Evolutionary conservation across 2,113 vertebrate genomes (phyloP).

Genomic region (Triplophysa rosa): DNA sequence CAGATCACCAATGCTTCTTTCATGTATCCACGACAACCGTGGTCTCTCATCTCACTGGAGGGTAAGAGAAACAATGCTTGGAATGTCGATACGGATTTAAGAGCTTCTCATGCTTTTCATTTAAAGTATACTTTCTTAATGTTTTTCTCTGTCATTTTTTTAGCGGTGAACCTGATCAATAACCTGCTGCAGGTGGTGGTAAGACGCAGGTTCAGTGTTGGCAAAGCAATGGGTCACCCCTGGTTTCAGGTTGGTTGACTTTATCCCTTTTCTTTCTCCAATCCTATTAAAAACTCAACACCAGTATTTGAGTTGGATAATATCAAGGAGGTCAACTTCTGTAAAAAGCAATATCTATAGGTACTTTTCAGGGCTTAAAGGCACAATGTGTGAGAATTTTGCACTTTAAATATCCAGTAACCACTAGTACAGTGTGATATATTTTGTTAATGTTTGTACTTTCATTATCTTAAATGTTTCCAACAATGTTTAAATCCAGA

Average conservation of each 20-base stretch:
- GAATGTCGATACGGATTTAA: too few relatives aligned
- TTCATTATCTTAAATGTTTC: too few relatives aligned
- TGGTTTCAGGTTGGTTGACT: conserved; percentile 69
- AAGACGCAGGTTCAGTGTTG: conserved; percentile 71
- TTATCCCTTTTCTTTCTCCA: background rate
- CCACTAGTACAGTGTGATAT: too few relatives aligned
- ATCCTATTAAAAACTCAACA: background rate
- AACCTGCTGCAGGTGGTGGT: conserved; percentile 78
- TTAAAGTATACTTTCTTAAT: background rate
- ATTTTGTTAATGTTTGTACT: too few relatives aligned
- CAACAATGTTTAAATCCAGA: too few relatives aligned
- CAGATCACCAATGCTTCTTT: conserved; percentile 79
- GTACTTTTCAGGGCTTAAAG: too few relatives aligned
- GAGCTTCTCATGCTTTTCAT: background rate
- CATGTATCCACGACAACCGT: conserved; percentile 74
- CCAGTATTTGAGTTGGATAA: too few relatives aligned
- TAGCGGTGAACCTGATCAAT: conserved; percentile 76
- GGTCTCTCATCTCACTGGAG: conserved; percentile 69
- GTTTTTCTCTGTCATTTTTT: background rate
- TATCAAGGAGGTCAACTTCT: too few relatives aligned
- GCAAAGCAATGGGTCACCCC: conserved; percentile 72
- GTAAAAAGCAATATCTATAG: too few relatives aligned
- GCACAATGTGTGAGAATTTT: too few relatives aligned
- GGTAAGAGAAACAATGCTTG: conserved; percentile 50
- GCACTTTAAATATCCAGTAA: too few relatives aligned